Evolutionary conservation across 37 sponge, comb jelly and placozoan species (phyloP), one percentile per base, ranked within the genome.

Genomic region (Spongilla lacustris): DNA sequence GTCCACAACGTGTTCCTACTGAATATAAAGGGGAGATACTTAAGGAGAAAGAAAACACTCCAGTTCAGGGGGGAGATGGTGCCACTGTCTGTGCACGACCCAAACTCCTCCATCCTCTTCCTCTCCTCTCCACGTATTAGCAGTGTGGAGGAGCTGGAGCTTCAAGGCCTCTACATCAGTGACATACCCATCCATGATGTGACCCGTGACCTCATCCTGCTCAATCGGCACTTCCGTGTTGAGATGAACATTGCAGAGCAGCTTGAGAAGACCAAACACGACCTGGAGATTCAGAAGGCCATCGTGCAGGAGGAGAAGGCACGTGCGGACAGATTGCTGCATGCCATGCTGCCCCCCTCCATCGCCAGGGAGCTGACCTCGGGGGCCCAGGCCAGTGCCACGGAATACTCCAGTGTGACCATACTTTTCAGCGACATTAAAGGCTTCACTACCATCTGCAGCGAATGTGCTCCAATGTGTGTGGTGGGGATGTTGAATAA

Each of bases 341-440:
- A 96, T 46, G 78, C 92, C 28, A 96, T 96, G 91, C 34, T 96
- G n/a, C 96, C 96, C 14, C 73, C n/a, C 0, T 77, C 84, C 8
- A 78, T 90, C 1, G 94, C 94, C 38, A 38, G 67, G 37, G 69
- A 90, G 79, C 49, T 93, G 19, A 88, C 48, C 33, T 46, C 0
- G 6, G 87, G 86, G 4, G 38, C 17, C 0, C 34, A 67, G 75
- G 87, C 81, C 25, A 66, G 9, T 5, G 94, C 92, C 1, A 87
- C 67, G 30, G 78, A 87, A 11, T 78, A 76, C 66, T 9, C 49
- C 13, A 26, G 21, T 10, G 91, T 96, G 34, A 93, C 94, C 36
- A 91, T 96, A n/a, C 84, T 96, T 36, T 93, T 93, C 75, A 96
- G 96, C 71, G 96, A 96, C 76, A 96, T 96, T 82, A 90, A 89